phyloP scores from a whole-genome alignment of 2,113 vertebrate species.

The Cryptotis parvus region DNA sequence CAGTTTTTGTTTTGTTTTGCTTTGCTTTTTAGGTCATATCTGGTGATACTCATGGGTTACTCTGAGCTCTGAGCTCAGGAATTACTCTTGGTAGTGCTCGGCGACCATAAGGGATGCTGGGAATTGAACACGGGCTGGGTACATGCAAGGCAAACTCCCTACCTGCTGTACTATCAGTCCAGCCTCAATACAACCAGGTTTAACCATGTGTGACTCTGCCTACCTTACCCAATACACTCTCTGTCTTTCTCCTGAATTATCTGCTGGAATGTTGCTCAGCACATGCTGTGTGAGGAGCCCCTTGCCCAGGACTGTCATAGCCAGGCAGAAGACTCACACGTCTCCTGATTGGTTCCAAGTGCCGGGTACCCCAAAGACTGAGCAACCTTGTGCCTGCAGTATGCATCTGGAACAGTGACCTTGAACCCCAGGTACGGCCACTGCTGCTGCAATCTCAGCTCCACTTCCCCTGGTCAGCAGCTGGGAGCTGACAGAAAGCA shows the following conservation, averaged over 20 bases:
- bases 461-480: background rate
- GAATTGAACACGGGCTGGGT: too few species aligned
- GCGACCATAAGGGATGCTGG: too few species aligned
- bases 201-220: too few species aligned
- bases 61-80: too few species aligned
- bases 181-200: too few species aligned
- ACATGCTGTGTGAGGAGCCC: rapidly evolving
- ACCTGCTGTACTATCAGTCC: too few species aligned
- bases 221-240: too few species aligned
- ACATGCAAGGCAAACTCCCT: too few species aligned
- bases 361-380: background rate
- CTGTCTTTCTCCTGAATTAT: background rate
- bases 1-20: too few species aligned
- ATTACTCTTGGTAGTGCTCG: too few species aligned
- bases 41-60: too few species aligned
- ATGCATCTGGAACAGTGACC: background rate
- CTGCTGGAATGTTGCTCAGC: background rate
- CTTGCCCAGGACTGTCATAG: background rate
- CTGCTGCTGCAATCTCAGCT: background rate
- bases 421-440: background rate
- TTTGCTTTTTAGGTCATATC: too few species aligned
- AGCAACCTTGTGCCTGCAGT: rapidly evolving
- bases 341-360: background rate
- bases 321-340: background rate
- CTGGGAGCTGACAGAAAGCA: constrained; percentile 56